Conservation (phyloP, 2,797 vertebrate genomes). For the Cossypha niveicapilla region DNA sequence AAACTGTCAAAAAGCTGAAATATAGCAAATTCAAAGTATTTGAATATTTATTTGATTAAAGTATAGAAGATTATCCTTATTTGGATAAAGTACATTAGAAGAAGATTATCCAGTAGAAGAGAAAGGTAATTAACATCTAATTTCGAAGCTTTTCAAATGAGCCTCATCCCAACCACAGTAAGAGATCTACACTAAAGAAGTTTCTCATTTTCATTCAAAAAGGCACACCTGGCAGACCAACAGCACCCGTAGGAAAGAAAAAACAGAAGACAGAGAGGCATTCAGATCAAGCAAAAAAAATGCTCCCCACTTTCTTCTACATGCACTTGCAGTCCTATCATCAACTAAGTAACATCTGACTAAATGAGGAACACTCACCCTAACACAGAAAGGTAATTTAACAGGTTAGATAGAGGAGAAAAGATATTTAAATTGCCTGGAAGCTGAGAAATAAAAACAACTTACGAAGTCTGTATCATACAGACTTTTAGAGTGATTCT, state of each 20-base stretch:
- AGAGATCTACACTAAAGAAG: slow-evolving; percentile 50
- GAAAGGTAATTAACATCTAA: slow-evolving; percentile 66
- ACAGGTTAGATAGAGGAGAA: slow-evolving; percentile 40
- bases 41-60: slow-evolving; percentile 69
- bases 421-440: slow-evolving; percentile 40
- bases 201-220: slow-evolving; percentile 68
- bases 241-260: neutral
- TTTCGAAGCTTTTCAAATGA: slow-evolving; percentile 47
- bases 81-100: slow-evolving; percentile 21
- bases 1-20: slow-evolving; percentile 45
- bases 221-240: slow-evolving; percentile 68
- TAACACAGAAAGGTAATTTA: slow-evolving; percentile 23
- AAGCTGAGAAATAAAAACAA: slow-evolving; percentile 4
- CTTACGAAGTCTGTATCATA: neutral
- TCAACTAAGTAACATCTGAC: slow-evolving; percentile 20
- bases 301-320: neutral
- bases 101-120: slow-evolving; percentile 59
- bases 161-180: slow-evolving; percentile 40
- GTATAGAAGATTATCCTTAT: slow-evolving; percentile 58
- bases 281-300: slow-evolving; percentile 41
- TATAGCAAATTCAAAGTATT: slow-evolving; percentile 38
- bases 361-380: slow-evolving; percentile 20
- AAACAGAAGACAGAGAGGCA: slow-evolving; percentile 34
- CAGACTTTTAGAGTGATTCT: neutral
- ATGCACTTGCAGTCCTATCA: neutral